phyloP scores from a whole-genome alignment of 2,797 vertebrate genomes.

The Pangasius macronema region DNA sequence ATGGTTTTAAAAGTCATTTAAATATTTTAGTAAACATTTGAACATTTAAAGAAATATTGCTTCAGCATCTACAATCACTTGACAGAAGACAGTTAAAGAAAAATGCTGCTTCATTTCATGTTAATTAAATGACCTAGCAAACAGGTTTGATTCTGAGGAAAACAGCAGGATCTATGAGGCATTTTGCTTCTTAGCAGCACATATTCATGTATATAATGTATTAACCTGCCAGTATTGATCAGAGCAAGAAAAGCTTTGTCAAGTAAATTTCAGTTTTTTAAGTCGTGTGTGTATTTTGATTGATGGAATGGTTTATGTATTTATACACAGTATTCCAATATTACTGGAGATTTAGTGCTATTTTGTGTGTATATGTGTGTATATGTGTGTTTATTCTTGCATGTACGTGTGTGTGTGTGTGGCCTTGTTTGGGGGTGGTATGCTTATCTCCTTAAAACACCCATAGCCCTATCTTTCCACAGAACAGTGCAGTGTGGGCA shows the following conservation, averaged over 20 bases:
- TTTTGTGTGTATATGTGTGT: not conserved
- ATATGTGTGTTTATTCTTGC: not conserved
- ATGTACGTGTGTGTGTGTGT: not conserved
- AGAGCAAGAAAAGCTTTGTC: not conserved
- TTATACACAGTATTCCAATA: not conserved
- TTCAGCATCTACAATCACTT: not conserved
- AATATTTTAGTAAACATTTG: not conserved
- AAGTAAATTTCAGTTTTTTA: not conserved
- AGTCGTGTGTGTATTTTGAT: not conserved
- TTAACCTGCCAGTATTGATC: not conserved
- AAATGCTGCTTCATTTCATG: not conserved
- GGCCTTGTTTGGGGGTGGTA: not conserved
- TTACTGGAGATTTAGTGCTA: not conserved
- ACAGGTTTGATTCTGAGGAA: not conserved
- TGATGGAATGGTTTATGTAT: not conserved
- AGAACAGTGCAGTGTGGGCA: constrained; percentile 19
- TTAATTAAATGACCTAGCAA: not conserved
- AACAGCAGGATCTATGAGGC: not conserved
- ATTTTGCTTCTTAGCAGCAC: not conserved
- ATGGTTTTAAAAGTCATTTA: not conserved
- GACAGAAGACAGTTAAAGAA: not conserved
- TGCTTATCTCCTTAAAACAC: constrained; percentile 56
- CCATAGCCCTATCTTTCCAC: constrained; percentile 40
- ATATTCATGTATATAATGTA: not conserved
- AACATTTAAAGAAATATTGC: not conserved